Percentiles rank a stretch among this genome's conserved stretches.
phyloP scores from a whole-genome alignment of 2,113 vertebrate genomes.

The Xyrauchen texanus region DNA sequence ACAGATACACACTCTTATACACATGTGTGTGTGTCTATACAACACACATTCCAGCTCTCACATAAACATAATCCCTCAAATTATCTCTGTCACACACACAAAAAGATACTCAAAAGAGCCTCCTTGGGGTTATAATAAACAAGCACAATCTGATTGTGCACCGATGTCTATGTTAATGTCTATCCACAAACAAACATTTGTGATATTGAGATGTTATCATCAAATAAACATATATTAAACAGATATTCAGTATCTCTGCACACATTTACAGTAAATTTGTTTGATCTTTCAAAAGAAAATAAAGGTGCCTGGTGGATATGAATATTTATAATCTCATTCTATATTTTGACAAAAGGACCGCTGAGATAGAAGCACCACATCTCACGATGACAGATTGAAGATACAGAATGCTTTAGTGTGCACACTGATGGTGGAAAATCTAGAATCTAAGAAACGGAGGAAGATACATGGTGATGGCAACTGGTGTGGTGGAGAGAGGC shows the following conservation, averaged over 20 bases:
- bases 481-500: not conserved
- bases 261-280: conserved; percentile 5
- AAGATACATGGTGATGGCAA: not conserved
- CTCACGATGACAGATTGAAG: conserved; percentile 14
- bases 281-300: not conserved
- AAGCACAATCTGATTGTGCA: not conserved
- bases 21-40: too few relatives aligned
- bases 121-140: conserved; percentile 12
- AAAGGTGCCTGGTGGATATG: conserved; percentile 13
- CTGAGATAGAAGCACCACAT: not conserved
- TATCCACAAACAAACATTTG: not conserved
- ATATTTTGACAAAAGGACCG: conserved; percentile 5
- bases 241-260: not conserved
- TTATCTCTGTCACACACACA: conserved; percentile 9
- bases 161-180: conserved; percentile 10
- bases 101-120: conserved; percentile 9
- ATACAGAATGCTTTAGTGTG: conserved; percentile 5
- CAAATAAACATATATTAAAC: conserved; percentile 1
- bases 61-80: conserved; percentile 29
- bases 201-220: not conserved
- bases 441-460: not conserved
- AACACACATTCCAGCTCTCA: conserved; percentile 7
- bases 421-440: not conserved
- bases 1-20: too few relatives aligned
- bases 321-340: conserved; percentile 12